These are phyloP conservation scores for Sciurus vulgaris DNA, from an alignment of 2,797 vertebrate species.

Conservation along the genomic window DNA sequence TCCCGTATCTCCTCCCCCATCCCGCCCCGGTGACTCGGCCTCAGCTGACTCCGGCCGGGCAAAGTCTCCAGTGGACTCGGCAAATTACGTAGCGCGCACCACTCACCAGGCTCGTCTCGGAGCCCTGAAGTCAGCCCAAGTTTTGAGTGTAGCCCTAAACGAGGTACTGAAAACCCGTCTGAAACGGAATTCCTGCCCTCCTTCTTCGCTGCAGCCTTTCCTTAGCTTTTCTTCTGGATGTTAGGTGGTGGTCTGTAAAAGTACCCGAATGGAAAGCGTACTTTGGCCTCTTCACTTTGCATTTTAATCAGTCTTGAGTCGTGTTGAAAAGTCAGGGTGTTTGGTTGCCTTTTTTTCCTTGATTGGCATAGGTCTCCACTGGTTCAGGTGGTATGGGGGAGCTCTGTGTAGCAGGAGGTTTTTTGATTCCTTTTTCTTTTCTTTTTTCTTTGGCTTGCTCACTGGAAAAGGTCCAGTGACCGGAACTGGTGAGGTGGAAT, in stretches of 20 bases:
- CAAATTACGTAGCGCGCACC: constrained; percentile 30
- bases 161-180: constrained; percentile 30
- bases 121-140: constrained; percentile 53
- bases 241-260: not conserved
- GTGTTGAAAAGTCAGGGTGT: not conserved
- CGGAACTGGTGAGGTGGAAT: constrained; percentile 22
- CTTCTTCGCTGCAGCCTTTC: not conserved
- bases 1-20: constrained; percentile 74
- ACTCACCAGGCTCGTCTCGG: not conserved
- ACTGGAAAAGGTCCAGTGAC: not conserved
- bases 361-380: not conserved
- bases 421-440: not conserved
- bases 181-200: not conserved
- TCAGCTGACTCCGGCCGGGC: constrained; percentile 80
- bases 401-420: not conserved
- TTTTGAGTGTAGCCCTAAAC: not conserved
- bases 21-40: constrained; percentile 78
- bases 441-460: not conserved
- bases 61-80: constrained; percentile 65
- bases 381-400: constrained; percentile 29
- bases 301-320: not conserved
- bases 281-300: not conserved
- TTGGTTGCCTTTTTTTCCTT: constrained; percentile 62
- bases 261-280: constrained; percentile 38
- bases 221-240: not conserved